Evolutionary conservation across 2,113 vertebrate species (phyloP), one percentile per base, ranked within the genome.

Genomic region (Ctenodactylus gundi): DNA sequence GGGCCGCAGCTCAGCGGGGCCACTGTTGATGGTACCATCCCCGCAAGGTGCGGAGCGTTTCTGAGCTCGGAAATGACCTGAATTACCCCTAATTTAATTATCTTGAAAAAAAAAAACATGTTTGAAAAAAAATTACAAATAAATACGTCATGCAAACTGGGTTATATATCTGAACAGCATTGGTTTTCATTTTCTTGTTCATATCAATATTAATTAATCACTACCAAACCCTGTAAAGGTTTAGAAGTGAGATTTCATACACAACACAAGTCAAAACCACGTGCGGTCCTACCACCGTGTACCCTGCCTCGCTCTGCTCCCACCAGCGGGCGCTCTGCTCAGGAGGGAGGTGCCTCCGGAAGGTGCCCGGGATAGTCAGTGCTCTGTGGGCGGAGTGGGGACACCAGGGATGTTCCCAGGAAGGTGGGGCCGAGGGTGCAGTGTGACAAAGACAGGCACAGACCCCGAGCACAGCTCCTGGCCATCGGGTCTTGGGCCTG

Each of bases 101-200:
- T 64, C 58, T 87, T 36, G 70, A 39, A n/a, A n/a, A 77, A 85
- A 82, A 84, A 87, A 85, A n/a, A 11, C 1, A 2, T 68, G 29
- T 73, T 62, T 70, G 72, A 68, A 60, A 67, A n/a, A 88, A 85
- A 80, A 76, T 60, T 67, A 80, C 20, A 92, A 64, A 70, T 68
- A 31, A 94, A 77, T 27, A 10, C 10, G 25, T 21, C 76, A 8
- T 53, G 34, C 39, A 62, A 87, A 78, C 53, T 51, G 51, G 46
- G 6, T 53, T 68, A 88, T 9, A 23, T 3, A 23, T n/a, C 57
- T 68, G 51, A 72, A 85, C 72, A 44, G 27, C 10, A 14, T 4
- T 41, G 15, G 25, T 51, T 85, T 94, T 39, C 36, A 49, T 27
- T 83, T 10, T 58, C 62, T 78, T 29, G 64, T n/a, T 72, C 67